Evolutionary conservation across 2,888 invertebrate genomes (phyloP).

Genomic region (Rambutsinella grinnellia): DNA sequence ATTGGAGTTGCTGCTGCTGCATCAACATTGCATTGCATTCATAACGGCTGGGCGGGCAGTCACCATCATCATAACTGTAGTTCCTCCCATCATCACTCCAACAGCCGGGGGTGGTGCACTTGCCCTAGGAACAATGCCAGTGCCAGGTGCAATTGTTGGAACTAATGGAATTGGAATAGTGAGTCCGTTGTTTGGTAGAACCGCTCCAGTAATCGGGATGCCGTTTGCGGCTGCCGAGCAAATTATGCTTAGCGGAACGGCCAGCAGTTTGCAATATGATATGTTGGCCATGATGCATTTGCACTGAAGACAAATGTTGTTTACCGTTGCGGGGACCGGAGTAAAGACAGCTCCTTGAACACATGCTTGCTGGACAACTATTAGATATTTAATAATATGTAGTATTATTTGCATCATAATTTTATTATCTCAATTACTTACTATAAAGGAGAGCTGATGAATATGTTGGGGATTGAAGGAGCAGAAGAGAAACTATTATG

Average conservation of each 20-base stretch:
- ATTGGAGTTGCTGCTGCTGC: not conserved
- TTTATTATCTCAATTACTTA: not conserved
- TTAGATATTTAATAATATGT: not conserved
- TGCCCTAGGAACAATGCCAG: slow-evolving; percentile 22
- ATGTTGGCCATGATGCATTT: slow-evolving; percentile 51
- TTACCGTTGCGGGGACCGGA: slow-evolving; percentile 40
- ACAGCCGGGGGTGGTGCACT: slow-evolving; percentile 1
- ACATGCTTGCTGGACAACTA: slow-evolving; percentile 49
- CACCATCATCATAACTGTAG: not conserved
- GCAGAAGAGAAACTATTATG: too few species aligned
- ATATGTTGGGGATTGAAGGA: not conserved
- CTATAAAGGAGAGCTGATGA: slow-evolving; percentile 19
- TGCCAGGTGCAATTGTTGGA: slow-evolving; percentile 3
- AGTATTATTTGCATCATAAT: not conserved
- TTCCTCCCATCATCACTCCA: not conserved
- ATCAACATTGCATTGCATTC: not conserved
- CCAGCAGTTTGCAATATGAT: slow-evolving; percentile 52
- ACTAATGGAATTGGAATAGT: slow-evolving; percentile 3
- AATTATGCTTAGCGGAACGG: slow-evolving; percentile 42
- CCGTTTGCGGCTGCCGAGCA: slow-evolving; percentile 39
- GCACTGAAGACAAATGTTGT: slow-evolving; percentile 59
- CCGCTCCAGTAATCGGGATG: slow-evolving; percentile 30
- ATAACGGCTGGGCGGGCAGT: not conserved
- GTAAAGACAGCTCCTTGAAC: slow-evolving; percentile 49
- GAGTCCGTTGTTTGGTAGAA: not conserved